Percentiles rank a stretch among this genome's conserved stretches.
phyloP scores from a whole-genome alignment of 2,113 vertebrate species.

The Pogona vitticeps region DNA sequence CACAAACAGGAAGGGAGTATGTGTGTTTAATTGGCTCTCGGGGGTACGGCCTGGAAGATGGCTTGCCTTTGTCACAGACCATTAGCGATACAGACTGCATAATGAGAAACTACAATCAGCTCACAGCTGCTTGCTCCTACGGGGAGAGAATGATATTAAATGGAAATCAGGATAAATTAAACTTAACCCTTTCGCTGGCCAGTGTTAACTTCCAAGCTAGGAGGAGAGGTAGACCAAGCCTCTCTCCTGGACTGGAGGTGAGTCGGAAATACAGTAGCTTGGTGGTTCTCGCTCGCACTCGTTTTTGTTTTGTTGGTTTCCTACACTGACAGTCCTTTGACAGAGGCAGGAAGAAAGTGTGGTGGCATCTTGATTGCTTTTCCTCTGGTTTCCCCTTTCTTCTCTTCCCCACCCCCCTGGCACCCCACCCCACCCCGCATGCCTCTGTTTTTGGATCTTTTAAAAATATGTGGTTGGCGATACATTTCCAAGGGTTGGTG shows the following conservation, averaged over 20 bases:
- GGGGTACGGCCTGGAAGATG: slow-evolving; percentile 87
- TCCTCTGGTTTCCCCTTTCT: background rate
- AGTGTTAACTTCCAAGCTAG: slow-evolving; percentile 29
- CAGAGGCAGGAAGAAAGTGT: background rate
- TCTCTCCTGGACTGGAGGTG: background rate
- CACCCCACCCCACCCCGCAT: no score
- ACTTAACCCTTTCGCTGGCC: slow-evolving; percentile 75
- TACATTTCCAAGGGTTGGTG: background rate
- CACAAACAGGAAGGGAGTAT: slow-evolving; percentile 77
- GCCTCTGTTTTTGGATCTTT: fast-evolving
- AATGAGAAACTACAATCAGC: slow-evolving; percentile 90
- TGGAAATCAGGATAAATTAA: slow-evolving; percentile 78
- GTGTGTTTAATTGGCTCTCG: slow-evolving; percentile 90
- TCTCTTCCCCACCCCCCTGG: background rate
- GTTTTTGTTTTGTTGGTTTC: no score
- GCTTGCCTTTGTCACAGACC: slow-evolving; percentile 93
- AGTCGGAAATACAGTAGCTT: background rate
- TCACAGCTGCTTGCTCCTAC: slow-evolving; percentile 82
- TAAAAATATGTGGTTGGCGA: background rate
- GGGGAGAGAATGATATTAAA: slow-evolving; percentile 76
- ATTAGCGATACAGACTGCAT: slow-evolving; percentile 89
- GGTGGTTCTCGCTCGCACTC: no score
- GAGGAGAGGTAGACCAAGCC: background rate
- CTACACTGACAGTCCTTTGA: background rate
- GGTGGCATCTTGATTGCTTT: background rate